A percentile compares a stretch with the other conserved stretches of the same genome.
Evolutionary conservation across 2,797 vertebrate genomes (phyloP).

Genomic region (Toxotes lorentzi): DNA sequence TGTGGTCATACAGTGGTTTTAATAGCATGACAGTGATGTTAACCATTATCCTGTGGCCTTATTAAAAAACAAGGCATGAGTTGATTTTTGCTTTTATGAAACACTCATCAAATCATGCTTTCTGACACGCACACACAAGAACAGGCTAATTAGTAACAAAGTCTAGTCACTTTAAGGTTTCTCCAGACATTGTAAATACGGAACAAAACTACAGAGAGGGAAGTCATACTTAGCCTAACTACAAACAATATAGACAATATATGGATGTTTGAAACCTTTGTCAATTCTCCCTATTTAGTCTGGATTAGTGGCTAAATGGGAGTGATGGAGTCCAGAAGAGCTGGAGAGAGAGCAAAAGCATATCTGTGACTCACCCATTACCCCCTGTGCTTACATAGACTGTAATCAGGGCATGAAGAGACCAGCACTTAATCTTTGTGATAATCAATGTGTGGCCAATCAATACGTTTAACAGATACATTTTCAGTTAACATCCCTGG

Average conservation of each 20-base stretch:
- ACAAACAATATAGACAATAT: conserved; percentile 13
- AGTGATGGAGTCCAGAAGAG: conserved; percentile 20
- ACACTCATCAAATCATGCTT: conserved; percentile 47
- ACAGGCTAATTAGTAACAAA: conserved; percentile 12
- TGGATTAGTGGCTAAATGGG: conserved; percentile 3
- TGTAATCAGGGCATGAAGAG: conserved; percentile 28
- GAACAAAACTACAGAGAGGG: conserved; percentile 1
- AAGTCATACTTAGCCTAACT: conserved; percentile 4
- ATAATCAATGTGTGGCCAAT: no score
- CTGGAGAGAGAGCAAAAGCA: conserved; percentile 15
- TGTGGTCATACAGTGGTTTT: conserved; percentile 63
- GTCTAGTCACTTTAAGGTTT: conserved; percentile 11
- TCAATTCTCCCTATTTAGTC: conserved; percentile 23
- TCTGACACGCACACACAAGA: conserved; percentile 17
- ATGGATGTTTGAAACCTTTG: conserved; percentile 18
- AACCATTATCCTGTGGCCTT: conserved; percentile 48
- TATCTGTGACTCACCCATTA: conserved; percentile 36
- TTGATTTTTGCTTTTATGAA: conserved; percentile 61
- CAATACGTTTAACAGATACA: neutral
- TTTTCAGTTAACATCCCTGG: neutral
- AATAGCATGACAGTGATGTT: conserved; percentile 64
- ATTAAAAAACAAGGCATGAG: conserved; percentile 54
- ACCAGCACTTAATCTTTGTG: neutral
- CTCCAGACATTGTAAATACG: conserved; percentile 7
- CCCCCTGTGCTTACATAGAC: conserved; percentile 23